Evolutionary conservation across 2,888 invertebrate species (phyloP).

Genomic region (Acrobasis consociella): DNA sequence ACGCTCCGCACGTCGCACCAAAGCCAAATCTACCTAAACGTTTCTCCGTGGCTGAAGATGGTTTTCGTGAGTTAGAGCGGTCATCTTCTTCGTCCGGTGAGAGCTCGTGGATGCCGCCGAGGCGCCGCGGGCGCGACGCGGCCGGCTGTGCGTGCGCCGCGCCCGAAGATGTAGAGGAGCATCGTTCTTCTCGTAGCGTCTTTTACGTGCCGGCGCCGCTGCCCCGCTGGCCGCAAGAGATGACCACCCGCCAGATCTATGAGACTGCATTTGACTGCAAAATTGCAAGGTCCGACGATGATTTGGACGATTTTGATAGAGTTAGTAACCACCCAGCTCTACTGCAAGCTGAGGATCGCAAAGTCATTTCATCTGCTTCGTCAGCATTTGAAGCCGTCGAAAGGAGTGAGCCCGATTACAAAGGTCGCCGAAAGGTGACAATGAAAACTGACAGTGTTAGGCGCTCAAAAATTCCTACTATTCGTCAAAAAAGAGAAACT

Average conservation of each 20-base stretch:
- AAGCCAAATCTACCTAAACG: conserved; percentile 84
- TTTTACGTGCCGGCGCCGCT: conserved; percentile 87
- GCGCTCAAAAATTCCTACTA: conserved; percentile 84
- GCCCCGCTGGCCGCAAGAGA: conserved; percentile 84
- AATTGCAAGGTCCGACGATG: conserved; percentile 90
- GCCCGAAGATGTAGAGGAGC: conserved; percentile 86
- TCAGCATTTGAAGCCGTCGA: conserved; percentile 79
- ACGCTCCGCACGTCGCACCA: conserved; percentile 87
- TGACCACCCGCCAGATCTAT: conserved; percentile 89
- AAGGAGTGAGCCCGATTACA: conserved; percentile 75
- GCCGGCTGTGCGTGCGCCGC: conserved; percentile 89
- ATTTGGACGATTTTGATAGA: conserved; percentile 91
- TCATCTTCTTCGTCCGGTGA: conserved; percentile 82
- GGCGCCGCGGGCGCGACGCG: conserved; percentile 85
- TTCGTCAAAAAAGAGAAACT: conserved; percentile 77
- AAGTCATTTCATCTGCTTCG: conserved; percentile 75
- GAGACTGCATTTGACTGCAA: conserved; percentile 96
- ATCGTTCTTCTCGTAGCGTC: conserved; percentile 85
- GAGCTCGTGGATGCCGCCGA: conserved; percentile 87
- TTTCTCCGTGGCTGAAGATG: conserved; percentile 88
- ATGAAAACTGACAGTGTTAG: conserved; percentile 80
- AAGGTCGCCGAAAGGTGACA: conserved; percentile 82
- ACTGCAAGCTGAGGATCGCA: conserved; percentile 80
- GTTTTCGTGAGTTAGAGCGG: conserved; percentile 82
- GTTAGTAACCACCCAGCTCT: conserved; percentile 91